Evolutionary conservation across 1,140 invertebrate species (phyloP).

Genomic region (Pseudobourletiella spinata): DNA sequence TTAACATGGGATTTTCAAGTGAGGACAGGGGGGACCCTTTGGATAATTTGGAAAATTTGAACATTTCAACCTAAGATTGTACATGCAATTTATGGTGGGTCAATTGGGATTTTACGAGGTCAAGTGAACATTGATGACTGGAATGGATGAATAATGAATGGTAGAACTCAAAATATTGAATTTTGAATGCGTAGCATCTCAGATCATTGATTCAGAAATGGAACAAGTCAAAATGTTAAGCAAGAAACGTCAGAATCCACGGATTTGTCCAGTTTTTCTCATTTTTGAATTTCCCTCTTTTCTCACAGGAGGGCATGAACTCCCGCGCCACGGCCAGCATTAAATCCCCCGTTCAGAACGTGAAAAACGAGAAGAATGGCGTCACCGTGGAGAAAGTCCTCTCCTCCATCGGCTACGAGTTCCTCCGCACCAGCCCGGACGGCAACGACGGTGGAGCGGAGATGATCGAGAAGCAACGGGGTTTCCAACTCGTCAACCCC

Average conservation of each 20-base stretch:
- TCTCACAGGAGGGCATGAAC: slow-evolving; percentile 50
- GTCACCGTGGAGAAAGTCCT: slow-evolving; percentile 59
- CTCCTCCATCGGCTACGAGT: slow-evolving; percentile 68
- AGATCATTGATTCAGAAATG: too few relatives aligned
- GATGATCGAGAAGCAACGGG: slow-evolving; percentile 57
- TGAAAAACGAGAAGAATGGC: slow-evolving; percentile 58
- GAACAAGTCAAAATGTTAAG: too few relatives aligned
- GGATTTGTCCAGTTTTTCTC: background rate
- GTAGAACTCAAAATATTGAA: too few relatives aligned
- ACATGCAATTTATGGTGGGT: too few relatives aligned
- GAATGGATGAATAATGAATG: too few relatives aligned
- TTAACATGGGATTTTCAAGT: too few relatives aligned
- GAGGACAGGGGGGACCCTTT: too few relatives aligned
- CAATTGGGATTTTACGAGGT: background rate
- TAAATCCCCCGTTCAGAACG: slow-evolving; percentile 67
- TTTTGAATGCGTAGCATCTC: background rate
- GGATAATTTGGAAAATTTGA: too few relatives aligned
- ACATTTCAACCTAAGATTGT: too few relatives aligned
- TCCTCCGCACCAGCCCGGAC: slow-evolving; percentile 58
- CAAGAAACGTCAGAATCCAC: background rate
- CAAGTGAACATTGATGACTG: too few relatives aligned
- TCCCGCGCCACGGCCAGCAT: slow-evolving; percentile 75
- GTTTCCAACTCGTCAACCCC: slow-evolving; percentile 76
- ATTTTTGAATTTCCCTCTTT: slow-evolving; percentile 27
- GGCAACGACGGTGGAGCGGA: slow-evolving; percentile 57